Percentiles rank a stretch among this genome's conserved stretches.
These are phyloP conservation scores for Atherinomorus stipes DNA, from an alignment of 2,113 vertebrate genomes.

Conservation along the genomic window DNA sequence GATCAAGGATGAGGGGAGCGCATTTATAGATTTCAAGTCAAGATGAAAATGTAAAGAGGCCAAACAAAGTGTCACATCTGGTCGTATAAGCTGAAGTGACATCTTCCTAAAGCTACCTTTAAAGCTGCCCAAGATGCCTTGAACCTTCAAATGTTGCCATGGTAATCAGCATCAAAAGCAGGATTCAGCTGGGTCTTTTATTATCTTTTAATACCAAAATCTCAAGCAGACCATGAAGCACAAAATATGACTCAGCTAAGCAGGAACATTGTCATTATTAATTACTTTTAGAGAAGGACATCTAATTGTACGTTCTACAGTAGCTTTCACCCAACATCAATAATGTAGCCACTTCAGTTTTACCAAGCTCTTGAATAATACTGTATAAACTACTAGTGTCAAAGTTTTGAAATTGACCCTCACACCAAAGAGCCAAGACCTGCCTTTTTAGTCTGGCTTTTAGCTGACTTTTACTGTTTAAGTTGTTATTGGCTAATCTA, in stretches of 20 bases:
- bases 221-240: background rate
- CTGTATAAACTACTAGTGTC: too few relatives aligned
- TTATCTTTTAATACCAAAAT: background rate
- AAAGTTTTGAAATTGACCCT: too few relatives aligned
- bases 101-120: background rate
- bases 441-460: too few relatives aligned
- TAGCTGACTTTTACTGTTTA: too few relatives aligned
- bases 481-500: too few relatives aligned
- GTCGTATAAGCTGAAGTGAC: background rate
- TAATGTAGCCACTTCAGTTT: too few relatives aligned
- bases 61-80: slow-evolving; percentile 10
- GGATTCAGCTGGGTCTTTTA: background rate
- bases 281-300: background rate
- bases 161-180: background rate
- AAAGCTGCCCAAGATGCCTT: background rate
- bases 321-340: too few relatives aligned
- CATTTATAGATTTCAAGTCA: slow-evolving; percentile 36
- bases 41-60: slow-evolving; percentile 21
- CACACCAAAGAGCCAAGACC: too few relatives aligned
- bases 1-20: slow-evolving; percentile 35
- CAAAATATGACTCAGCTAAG: background rate
- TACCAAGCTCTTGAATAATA: too few relatives aligned
- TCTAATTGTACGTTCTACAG: background rate
- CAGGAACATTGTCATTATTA: background rate
- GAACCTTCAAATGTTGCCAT: background rate